Evolutionary conservation across 2,888 invertebrate species (phyloP).

Genomic region (Dilophus febrilis): DNA sequence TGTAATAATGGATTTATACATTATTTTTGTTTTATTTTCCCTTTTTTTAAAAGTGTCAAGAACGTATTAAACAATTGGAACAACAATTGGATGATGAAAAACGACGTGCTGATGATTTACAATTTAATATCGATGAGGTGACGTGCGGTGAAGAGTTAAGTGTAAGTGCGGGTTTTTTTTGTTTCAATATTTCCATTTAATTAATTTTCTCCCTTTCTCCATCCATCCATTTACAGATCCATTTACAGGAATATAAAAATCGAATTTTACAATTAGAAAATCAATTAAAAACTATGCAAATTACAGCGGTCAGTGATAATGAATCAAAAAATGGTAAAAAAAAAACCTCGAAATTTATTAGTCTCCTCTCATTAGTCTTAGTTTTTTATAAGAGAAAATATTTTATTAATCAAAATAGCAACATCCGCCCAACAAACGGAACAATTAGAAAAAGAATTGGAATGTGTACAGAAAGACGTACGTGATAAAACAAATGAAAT

Average conservation of each 20-base stretch:
- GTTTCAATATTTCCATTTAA: no score
- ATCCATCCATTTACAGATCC: constrained; percentile 18
- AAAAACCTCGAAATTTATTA: no score
- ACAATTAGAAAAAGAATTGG: no score
- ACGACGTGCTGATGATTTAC: constrained; percentile 73
- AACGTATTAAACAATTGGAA: constrained; percentile 40
- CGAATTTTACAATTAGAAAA: constrained; percentile 25
- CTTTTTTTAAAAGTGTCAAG: constrained; percentile 31
- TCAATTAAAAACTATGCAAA: constrained; percentile 13
- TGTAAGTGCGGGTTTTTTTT: no score
- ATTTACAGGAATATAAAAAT: constrained; percentile 27
- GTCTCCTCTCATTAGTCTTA: no score
- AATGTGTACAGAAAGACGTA: no score
- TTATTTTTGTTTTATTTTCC: constrained; percentile 5
- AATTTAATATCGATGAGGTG: constrained; percentile 84
- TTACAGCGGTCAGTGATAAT: neutral
- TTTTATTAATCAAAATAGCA: no score
- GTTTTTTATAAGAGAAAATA: no score
- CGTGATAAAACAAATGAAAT: no score
- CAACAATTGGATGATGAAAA: constrained; percentile 58
- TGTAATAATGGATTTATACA: no score
- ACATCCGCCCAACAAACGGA: no score
- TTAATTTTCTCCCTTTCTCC: neutral
- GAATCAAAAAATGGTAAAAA: no score
- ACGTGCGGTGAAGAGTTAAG: constrained; percentile 74